A percentile compares a stretch with the other conserved stretches of the same genome.
These are phyloP conservation scores for Pomacea maculata DNA, from an alignment of 1,140 invertebrate species.

Conservation along the genomic window DNA sequence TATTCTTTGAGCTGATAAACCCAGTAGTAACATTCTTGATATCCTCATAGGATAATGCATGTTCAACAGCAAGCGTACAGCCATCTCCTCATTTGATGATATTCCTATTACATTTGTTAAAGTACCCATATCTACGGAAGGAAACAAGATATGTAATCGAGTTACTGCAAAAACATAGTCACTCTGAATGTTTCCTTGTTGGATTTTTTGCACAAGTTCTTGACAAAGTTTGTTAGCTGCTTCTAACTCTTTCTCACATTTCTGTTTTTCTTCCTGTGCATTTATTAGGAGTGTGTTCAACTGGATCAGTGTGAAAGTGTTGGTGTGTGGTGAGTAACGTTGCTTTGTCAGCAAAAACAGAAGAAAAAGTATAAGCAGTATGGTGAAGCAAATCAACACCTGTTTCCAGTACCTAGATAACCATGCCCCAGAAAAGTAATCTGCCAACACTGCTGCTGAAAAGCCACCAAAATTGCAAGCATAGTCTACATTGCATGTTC, in stretches of 20 bases:
- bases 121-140: background rate
- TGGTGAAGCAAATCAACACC: background rate
- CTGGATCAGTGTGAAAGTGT: background rate
- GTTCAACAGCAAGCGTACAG: constrained; percentile 2
- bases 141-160: background rate
- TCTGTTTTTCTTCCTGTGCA: background rate
- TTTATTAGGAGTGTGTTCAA: background rate
- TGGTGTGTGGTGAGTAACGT: background rate
- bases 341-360: constrained; percentile 1
- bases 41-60: background rate
- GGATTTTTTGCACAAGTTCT: background rate
- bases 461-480: constrained; percentile 27
- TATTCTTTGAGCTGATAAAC: no score
- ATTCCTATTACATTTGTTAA: background rate
- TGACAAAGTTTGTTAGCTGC: background rate
- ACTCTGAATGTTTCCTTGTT: background rate
- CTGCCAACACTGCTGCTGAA: background rate
- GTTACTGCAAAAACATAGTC: background rate
- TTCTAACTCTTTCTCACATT: background rate
- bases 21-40: background rate
- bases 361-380: background rate
- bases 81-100: constrained; percentile 6
- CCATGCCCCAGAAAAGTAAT: background rate
- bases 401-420: background rate
- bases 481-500: constrained; percentile 38